These are phyloP conservation scores for Alligator sinensis DNA, from an alignment of 2,113 vertebrate species.

Conservation along the genomic window DNA sequence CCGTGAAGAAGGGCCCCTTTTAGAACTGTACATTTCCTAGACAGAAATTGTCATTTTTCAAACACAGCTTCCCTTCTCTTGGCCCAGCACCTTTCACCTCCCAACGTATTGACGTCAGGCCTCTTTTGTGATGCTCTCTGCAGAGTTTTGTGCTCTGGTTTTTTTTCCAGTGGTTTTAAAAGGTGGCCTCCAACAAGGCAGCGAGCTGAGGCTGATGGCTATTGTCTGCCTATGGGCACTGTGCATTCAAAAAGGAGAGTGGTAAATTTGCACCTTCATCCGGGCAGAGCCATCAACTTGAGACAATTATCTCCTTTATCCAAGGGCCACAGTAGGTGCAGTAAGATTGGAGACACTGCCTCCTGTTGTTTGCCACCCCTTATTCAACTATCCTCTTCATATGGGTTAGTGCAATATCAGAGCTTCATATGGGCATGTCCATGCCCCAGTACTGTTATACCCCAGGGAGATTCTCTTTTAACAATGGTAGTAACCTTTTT, in stretches of 20 bases:
- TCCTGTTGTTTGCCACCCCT: background rate
- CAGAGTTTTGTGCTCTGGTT: background rate
- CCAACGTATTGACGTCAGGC: background rate
- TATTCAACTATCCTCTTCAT: background rate
- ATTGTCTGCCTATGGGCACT: background rate
- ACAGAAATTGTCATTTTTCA: constrained; percentile 1
- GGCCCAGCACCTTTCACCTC: background rate
- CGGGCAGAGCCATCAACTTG: too few relatives aligned
- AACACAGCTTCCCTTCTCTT: background rate
- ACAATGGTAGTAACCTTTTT: background rate
- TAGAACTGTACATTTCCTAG: background rate
- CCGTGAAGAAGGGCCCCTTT: background rate
- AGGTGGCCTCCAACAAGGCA: background rate
- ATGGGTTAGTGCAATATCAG: background rate
- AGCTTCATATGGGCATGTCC: background rate
- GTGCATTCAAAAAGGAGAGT: background rate
- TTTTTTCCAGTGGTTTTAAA: background rate
- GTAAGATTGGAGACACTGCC: background rate
- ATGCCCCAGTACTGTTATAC: background rate
- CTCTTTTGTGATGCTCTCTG: background rate
- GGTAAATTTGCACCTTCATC: background rate
- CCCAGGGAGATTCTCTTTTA: background rate
- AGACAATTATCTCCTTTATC: background rate
- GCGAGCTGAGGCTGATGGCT: background rate
- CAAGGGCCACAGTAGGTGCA: background rate